Evolutionary conservation across 2,888 invertebrate genomes (phyloP).

Genomic region (Ophioninae sp.): DNA sequence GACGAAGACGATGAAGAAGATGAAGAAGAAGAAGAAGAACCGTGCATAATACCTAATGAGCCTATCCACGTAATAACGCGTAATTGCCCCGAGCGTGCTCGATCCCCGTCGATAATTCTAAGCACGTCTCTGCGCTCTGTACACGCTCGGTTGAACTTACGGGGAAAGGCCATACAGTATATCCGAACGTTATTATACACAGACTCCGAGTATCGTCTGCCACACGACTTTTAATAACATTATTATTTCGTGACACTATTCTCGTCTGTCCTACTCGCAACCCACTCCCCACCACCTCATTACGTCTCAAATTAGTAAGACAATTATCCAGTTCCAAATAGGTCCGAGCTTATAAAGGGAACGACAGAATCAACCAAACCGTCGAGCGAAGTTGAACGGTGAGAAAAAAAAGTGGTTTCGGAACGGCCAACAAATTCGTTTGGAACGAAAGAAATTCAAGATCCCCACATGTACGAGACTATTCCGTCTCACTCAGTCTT

Average conservation of each 20-base stretch:
- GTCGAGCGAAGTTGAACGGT: neutral
- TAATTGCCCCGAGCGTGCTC: slow-evolving; percentile 74
- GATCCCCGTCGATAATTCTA: slow-evolving; percentile 74
- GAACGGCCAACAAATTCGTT: slow-evolving; percentile 49
- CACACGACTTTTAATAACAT: slow-evolving; percentile 62
- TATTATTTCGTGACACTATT: slow-evolving; percentile 56
- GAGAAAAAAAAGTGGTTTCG: slow-evolving; percentile 35
- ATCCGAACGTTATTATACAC: slow-evolving; percentile 54
- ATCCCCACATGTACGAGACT: neutral
- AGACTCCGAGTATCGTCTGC: slow-evolving; percentile 43
- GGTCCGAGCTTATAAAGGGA: neutral
- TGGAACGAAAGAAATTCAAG: slow-evolving; percentile 48
- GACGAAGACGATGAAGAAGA: slow-evolving; percentile 43
- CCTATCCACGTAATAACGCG: slow-evolving; percentile 77
- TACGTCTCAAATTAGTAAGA: slow-evolving; percentile 45
- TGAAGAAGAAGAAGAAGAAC: slow-evolving; percentile 68
- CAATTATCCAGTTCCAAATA: slow-evolving; percentile 20
- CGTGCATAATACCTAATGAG: slow-evolving; percentile 77
- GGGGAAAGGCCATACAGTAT: slow-evolving; percentile 60
- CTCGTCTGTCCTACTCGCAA: slow-evolving; percentile 4
- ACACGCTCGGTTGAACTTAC: slow-evolving; percentile 63
- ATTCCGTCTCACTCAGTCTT: neutral
- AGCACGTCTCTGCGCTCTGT: slow-evolving; percentile 68
- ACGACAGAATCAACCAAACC: slow-evolving; percentile 7
- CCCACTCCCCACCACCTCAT: slow-evolving; percentile 31